Evolutionary conservation across 2,888 invertebrate genomes (phyloP).

Genomic region (Pelosia muscerda): DNA sequence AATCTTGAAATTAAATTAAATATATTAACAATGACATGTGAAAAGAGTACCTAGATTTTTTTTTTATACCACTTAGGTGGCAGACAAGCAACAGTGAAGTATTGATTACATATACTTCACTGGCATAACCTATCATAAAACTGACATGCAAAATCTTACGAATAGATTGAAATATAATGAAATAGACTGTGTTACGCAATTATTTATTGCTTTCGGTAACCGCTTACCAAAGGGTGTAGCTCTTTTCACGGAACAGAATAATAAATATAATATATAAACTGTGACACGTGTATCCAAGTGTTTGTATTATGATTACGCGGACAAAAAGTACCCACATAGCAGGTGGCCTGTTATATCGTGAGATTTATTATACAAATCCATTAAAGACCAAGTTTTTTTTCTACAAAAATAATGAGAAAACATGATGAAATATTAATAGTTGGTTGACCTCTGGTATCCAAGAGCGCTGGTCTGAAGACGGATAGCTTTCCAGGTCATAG

Average conservation of each 20-base stretch:
- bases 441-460: not conserved
- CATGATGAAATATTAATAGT: not conserved
- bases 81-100: too few relatives aligned
- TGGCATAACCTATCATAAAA: not conserved
- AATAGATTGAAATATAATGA: too few relatives aligned
- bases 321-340: not conserved
- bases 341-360: not conserved
- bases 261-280: not conserved
- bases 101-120: not conserved
- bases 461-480: not conserved
- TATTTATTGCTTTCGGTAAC: not conserved
- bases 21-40: too few relatives aligned
- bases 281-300: not conserved
- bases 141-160: not conserved
- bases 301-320: not conserved
- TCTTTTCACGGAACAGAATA: not conserved
- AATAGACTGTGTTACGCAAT: too few relatives aligned
- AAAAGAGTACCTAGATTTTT: too few relatives aligned
- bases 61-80: too few relatives aligned
- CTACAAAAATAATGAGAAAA: not conserved
- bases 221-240: not conserved
- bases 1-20: too few relatives aligned
- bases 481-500: not conserved
- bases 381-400: not conserved
- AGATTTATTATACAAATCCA: conserved; percentile 4